These are phyloP conservation scores for Brachystomella parvula DNA, from an alignment of 1,140 invertebrate species.

Conservation along the genomic window DNA sequence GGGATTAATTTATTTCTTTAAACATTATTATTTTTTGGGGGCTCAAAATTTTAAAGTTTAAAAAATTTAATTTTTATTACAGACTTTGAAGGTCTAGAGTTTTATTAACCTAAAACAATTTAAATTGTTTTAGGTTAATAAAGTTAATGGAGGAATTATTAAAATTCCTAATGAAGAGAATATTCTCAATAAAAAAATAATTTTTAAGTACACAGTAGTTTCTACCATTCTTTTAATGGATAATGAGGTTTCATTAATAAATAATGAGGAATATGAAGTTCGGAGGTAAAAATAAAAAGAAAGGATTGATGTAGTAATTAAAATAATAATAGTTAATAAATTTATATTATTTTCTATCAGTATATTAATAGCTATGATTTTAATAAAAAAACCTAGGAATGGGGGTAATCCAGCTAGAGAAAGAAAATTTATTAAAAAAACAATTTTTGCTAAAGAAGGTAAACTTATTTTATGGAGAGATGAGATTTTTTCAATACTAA, in stretches of 20 bases:
- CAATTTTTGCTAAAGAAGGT: constrained; percentile 1
- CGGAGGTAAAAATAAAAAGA: too few species aligned
- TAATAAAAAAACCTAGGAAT: constrained; percentile 28
- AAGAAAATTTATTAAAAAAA: constrained; percentile 24
- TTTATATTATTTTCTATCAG: constrained; percentile 12
- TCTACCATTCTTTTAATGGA: too few species aligned
- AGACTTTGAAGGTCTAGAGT: constrained; percentile 34
- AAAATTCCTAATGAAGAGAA: too few species aligned
- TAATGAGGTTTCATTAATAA: too few species aligned
- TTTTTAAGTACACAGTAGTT: too few species aligned
- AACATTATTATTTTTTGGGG: not conserved
- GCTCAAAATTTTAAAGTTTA: constrained; percentile 23
- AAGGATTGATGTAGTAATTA: constrained; percentile 11
- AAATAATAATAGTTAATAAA: not conserved
- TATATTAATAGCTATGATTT: constrained; percentile 19
- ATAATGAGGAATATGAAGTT: too few species aligned
- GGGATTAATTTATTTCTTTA: not conserved
- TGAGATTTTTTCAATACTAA: constrained; percentile 22
- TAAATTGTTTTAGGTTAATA: constrained; percentile 20
- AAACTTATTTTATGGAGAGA: not conserved
- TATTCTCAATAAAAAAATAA: too few species aligned
- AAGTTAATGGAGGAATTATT: constrained; percentile 15
- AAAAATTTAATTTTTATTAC: constrained; percentile 16
- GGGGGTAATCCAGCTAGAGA: constrained; percentile 32
- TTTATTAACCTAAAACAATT: constrained; percentile 31